Base-by-base conservation (phyloP, 2,113 vertebrate genomes). In the Bos indicus region DNA sequence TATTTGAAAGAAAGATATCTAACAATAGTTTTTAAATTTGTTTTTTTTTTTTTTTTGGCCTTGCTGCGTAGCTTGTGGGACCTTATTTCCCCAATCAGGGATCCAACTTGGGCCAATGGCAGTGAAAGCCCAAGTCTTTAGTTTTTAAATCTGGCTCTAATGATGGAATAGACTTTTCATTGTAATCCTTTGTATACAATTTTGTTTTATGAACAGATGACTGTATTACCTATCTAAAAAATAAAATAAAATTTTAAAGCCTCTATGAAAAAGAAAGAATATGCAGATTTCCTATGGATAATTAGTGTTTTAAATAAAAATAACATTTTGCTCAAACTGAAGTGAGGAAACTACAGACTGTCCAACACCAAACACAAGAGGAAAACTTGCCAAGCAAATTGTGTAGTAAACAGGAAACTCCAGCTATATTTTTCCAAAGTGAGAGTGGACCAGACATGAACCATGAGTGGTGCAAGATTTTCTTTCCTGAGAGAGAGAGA, bases 1-100 rank as follows among this genome's bases (percentile, higher is more conserved):
- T 95, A 96, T 91, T n/a, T 40, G 56, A 40, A 98, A 97, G 40
- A 88, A 56, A 94, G 96, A 40, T 94, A 52, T 40, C 67, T 82
- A 21, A 36, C 17, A 8, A 56, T 91, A 51, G 33, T 74, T 67
- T 97, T 93, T 60, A 91, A 87, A 81, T 93, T 19, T 81, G 26
- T 40, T 74, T 12, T n/a, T 33, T 33, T 33, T 67, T 5, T 28
- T 60, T 7, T 64, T 67, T 74, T 74, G 71, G 71, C 36, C 71
- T 77, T 26, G 23, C 23, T 43, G 71, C 0, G 12, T 14, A 43
- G 40, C 23, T 43, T 77, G 40, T 43, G 71, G 71, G 71, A 14
- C 6, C 71, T 26, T 43, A 43, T 77, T 43, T 43, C 40, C 23
- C 23, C 23, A 43, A 7, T 43, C 12, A 77, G 36, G 71, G 71